A percentile compares a stretch with the other conserved stretches of the same genome.
phyloP scores from a whole-genome alignment of 2,888 invertebrate genomes.

The Aphidoletes aphidimyza region DNA sequence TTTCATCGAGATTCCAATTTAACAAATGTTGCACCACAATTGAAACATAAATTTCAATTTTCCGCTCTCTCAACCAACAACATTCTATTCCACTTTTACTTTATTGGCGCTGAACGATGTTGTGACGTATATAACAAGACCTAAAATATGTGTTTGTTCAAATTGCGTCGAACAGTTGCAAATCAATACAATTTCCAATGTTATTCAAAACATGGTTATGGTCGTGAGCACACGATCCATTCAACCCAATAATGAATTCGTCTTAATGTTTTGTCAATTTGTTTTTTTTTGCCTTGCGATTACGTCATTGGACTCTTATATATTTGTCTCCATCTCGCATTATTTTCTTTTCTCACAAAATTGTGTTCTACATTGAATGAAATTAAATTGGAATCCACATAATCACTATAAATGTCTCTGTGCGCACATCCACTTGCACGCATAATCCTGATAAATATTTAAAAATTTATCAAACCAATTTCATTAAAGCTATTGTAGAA shows the following conservation, averaged over 20 bases:
- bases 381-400: neutral
- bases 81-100: neutral
- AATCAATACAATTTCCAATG: neutral
- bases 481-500: neutral
- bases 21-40: neutral
- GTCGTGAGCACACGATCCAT: neutral
- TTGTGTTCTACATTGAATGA: neutral
- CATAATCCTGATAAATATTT: neutral
- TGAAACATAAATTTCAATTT: constrained; percentile 10
- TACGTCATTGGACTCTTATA: no score
- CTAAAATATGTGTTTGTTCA: neutral
- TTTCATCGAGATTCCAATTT: neutral
- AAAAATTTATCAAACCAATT: neutral
- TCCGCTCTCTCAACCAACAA: neutral
- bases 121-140: no score
- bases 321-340: no score
- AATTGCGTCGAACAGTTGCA: no score
- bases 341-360: no score
- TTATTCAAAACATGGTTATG: neutral
- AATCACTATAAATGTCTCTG: neutral
- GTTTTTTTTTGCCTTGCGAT: neutral
- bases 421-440: neutral
- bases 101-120: no score
- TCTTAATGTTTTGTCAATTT: neutral
- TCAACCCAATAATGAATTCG: neutral